phyloP scores from a whole-genome alignment of 2,113 vertebrate species.

The Orthochromis malagaraziensis region DNA sequence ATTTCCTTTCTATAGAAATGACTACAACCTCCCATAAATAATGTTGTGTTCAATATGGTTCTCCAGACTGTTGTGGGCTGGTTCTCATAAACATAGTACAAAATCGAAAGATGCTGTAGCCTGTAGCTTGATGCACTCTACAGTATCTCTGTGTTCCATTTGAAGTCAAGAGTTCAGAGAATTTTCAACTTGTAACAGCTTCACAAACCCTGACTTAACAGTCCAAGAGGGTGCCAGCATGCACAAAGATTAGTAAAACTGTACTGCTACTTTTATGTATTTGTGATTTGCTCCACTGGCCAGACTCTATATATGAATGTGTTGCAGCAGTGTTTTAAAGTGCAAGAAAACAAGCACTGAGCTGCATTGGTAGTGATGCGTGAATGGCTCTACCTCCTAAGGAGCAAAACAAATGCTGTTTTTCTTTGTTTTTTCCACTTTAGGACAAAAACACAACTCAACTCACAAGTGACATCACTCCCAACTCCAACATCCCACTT shows the following conservation, averaged over 20 bases:
- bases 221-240: neutral
- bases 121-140: neutral
- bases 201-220: neutral
- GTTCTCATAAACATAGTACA: neutral
- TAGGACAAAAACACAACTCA: neutral
- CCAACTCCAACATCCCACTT: neutral
- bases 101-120: neutral
- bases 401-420: neutral
- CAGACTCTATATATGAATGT: neutral
- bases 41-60: neutral
- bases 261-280: neutral
- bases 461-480: neutral
- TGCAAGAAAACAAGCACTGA: neutral
- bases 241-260: neutral
- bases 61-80: neutral
- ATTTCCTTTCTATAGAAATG: neutral
- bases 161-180: neutral
- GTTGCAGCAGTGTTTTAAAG: neutral
- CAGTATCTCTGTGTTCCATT: neutral
- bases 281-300: neutral
- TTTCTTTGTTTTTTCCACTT: neutral
- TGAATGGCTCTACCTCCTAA: neutral
- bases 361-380: neutral
- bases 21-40: neutral
- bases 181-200: neutral